A percentile compares a stretch with the other conserved stretches of the same genome.
phyloP scores from a whole-genome alignment of 2,888 invertebrate genomes.

The Lottia scabra region DNA sequence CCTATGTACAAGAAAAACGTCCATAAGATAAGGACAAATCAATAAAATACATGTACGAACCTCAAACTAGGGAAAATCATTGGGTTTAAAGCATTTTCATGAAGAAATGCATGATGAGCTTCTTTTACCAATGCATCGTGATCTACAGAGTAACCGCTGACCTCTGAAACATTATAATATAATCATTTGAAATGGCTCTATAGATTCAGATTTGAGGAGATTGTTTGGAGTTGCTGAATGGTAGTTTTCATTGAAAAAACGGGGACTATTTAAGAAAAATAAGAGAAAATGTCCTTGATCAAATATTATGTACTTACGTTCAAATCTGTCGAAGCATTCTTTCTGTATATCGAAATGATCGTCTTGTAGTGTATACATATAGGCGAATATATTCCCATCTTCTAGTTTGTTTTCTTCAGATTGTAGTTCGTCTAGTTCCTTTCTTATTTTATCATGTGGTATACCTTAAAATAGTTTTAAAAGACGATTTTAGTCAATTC shows the following conservation, averaged over 20 bases:
- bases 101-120: slow-evolving; percentile 62
- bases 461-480: slow-evolving; percentile 39
- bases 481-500: neutral
- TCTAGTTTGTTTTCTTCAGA: slow-evolving; percentile 47
- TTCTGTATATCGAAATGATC: slow-evolving; percentile 58
- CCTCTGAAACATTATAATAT: slow-evolving; percentile 43
- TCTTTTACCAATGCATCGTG: slow-evolving; percentile 57
- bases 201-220: too few relatives aligned
- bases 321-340: slow-evolving; percentile 56
- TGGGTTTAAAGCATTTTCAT: slow-evolving; percentile 65
- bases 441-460: slow-evolving; percentile 43
- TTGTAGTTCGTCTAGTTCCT: slow-evolving; percentile 49
- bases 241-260: too few relatives aligned
- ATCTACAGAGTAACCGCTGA: slow-evolving; percentile 51
- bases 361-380: slow-evolving; percentile 58
- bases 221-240: too few relatives aligned
- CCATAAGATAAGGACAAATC: neutral
- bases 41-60: slow-evolving; percentile 36
- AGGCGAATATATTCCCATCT: slow-evolving; percentile 62
- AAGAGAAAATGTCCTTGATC: too few relatives aligned
- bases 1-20: too few relatives aligned
- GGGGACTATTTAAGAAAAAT: too few relatives aligned
- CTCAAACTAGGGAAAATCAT: slow-evolving; percentile 63
- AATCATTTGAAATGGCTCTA: too few relatives aligned
- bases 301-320: slow-evolving; percentile 49